Evolutionary conservation across 2,113 vertebrate species (phyloP).

Genomic region (Lathamus discolor): DNA sequence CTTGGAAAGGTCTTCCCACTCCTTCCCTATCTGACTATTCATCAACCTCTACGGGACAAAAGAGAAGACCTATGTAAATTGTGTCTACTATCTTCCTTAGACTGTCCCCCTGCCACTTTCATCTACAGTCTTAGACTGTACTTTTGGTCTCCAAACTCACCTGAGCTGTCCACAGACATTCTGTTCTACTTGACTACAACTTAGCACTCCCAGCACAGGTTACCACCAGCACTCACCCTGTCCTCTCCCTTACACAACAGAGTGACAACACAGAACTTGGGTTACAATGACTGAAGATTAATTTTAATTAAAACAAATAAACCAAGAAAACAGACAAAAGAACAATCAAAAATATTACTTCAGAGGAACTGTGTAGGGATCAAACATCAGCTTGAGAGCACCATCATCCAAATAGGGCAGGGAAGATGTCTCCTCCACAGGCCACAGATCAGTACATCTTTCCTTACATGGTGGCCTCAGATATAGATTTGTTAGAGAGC

Average conservation of each 20-base stretch:
- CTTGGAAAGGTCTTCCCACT: not conserved
- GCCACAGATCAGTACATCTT: not conserved
- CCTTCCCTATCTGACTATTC: not conserved
- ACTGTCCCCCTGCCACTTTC: not conserved
- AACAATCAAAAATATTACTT: constrained; percentile 29
- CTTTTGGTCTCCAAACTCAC: not conserved
- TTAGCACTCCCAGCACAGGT: not conserved
- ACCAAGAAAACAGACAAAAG: constrained; percentile 3
- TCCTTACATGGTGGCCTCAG: not conserved
- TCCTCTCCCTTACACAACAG: not conserved
- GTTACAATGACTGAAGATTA: constrained; percentile 6
- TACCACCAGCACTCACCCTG: not conserved
- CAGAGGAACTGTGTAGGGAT: not conserved
- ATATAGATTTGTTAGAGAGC: not conserved
- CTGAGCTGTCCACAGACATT: not conserved
- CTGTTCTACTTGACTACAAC: not conserved
- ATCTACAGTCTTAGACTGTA: not conserved
- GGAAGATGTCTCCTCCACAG: not conserved
- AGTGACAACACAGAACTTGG: constrained; percentile 45
- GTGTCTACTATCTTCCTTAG: not conserved
- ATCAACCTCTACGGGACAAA: rapidly evolving
- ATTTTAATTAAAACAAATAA: constrained; percentile 25
- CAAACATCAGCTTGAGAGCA: not conserved
- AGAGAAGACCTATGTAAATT: not conserved
- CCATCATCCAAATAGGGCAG: not conserved